Evolutionary conservation across 1,140 invertebrate species (phyloP), one percentile per base, ranked within the genome.

Genomic region (Pseudoatta argentina): DNA sequence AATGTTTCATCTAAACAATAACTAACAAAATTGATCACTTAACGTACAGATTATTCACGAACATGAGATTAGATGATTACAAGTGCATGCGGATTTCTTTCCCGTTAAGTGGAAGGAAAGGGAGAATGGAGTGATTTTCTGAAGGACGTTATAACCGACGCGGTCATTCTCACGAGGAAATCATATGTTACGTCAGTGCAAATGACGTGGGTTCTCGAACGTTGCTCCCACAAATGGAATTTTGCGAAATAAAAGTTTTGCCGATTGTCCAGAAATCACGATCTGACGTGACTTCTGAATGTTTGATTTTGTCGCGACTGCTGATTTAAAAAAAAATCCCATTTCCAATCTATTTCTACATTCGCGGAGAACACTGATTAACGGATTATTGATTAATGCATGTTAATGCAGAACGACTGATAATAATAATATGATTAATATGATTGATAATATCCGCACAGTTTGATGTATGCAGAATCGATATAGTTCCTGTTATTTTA

Each of bases 131-230:
- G 55, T 7, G 34, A 55, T 39, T 76, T 76, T 53, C 16, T 57
- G 72, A 76, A 76, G 72, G 72, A 59, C 55, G 72, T 44, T 69
- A 39, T 69, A 69, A 69, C 66, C 21, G n/a, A 24, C 27, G 55
- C 53, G 10, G 72, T 59, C 72, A 55, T 76, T 76, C 55, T 57
- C 55, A 76, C 72, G 55, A 76, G 55, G 30, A 76, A 76, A 76
- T 76, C 72, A 76, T 21, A 75, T 39, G 55, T 59, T 39, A 34
- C 53, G 72, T 39, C 27, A 75, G 30, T 34, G 30, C 3, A 75
- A 59, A 39, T 59, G 30, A 76, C 72, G 55, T 76, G 12, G n/a
- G n/a, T 59, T 76, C 55, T 53, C 55, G 55, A 59, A 18, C 55
- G 3, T 76, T 76, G 27, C 72, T 59, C 72, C 27, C 51, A 8